Base-by-base conservation (phyloP, 2,888 invertebrate genomes). In the Dicyrtoma fusca region DNA sequence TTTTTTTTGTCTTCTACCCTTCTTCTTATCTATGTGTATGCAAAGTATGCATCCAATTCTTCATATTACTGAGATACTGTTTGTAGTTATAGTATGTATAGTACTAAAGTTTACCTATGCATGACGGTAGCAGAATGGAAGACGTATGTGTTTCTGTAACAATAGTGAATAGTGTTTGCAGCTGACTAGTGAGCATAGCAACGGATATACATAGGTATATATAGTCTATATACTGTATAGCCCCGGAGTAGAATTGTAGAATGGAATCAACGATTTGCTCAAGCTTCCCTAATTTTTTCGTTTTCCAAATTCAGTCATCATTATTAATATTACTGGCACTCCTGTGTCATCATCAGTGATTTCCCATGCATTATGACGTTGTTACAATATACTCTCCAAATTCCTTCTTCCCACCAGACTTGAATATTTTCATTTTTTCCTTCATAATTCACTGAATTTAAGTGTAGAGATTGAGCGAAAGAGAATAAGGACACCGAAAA, bases 301-400 rank as follows among this genome's bases (percentile, higher is more conserved):
- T 72, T 72, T 72, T 72, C 69, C 55, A 69, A 72, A 72, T 72
- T 72, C 68, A 69, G 57, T 72, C 69, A 64, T 72, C 64, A 68
- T 69, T 69, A 69, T 69, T 55, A 72, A 63, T 68, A 68, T 68
- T 68, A 57, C 68, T 68, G 63, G 68, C 68, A 72, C 72, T 72
- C 72, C 62, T 72, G 68, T 69, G 62, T 62, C 61, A 63, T 66
- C 66, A 66, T 68, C 72, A 44, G 65, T 66, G 66, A 66, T 72
- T 66, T 71, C 59, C 57, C 49, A 49, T 66, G 49, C 34, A 49
- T 47, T 71, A 34, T 25, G 57, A 25, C 21, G 21, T 49, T 17
- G 19, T 17, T 21, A 53, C 10, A 17, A 17, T 53, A 21, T 53
- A 21, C 53, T 53, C 53, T 53, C 53, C 17, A 17, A 17, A 11